phyloP scores from a whole-genome alignment of 30 jellyfish, hydroid and myxozoan genomes.

The Morbakka virulenta region DNA sequence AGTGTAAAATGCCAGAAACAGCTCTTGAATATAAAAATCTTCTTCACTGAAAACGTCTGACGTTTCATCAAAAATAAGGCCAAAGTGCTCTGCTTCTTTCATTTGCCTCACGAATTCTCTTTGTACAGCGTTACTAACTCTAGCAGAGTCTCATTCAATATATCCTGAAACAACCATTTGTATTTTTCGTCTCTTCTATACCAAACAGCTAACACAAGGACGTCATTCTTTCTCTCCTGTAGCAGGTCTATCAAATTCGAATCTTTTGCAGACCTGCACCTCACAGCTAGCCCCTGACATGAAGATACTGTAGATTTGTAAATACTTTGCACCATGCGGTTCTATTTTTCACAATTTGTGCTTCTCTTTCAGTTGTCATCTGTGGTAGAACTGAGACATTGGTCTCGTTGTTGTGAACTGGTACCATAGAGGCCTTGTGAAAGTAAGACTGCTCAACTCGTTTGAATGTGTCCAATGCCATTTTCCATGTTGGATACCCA shows the following conservation, averaged over 20 bases:
- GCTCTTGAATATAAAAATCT: too few species aligned
- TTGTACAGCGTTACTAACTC: constrained; percentile 34
- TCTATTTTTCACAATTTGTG: constrained; percentile 6
- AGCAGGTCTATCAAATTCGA: too few species aligned
- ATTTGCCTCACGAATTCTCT: too few species aligned
- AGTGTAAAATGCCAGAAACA: background rate
- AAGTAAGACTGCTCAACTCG: constrained; percentile 29
- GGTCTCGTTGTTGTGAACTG: too few species aligned
- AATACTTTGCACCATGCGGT: too few species aligned
- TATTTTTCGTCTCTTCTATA: constrained; percentile 34
- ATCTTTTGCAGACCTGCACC: too few species aligned
- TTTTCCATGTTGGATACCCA: constrained; percentile 23
- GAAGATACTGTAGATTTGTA: too few species aligned
- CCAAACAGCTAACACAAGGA: constrained; percentile 43
- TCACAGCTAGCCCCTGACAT: constrained; percentile 32
- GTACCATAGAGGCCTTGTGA: too few species aligned
- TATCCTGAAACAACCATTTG: constrained; percentile 37
- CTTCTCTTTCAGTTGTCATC: constrained; percentile 1
- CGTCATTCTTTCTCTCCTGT: too few species aligned
- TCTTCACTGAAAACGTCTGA: constrained; percentile 31
- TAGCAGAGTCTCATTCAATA: constrained; percentile 27
- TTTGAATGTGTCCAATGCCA: constrained; percentile 14
- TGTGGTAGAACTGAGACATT: constrained; percentile 4
- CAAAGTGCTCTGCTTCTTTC: constrained; percentile 30
- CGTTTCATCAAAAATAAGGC: constrained; percentile 27